phyloP scores from a whole-genome alignment of 2,888 invertebrate species.

The Tetragonisca angustula region DNA sequence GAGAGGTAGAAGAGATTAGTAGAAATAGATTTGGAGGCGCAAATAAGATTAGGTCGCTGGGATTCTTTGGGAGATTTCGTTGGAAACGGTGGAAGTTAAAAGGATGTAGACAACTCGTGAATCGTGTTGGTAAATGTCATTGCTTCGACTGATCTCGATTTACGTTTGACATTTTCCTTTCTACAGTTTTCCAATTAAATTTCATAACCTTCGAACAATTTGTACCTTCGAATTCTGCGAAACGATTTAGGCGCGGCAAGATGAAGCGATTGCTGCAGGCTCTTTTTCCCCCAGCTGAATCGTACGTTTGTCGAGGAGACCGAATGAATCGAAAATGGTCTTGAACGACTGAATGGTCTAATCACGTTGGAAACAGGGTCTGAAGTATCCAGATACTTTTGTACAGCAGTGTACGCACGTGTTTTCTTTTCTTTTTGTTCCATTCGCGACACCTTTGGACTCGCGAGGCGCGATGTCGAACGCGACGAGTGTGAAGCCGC shows the following conservation, averaged over 20 bases:
- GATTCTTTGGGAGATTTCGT: neutral
- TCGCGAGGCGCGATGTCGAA: neutral
- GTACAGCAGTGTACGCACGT: neutral
- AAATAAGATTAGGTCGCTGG: neutral
- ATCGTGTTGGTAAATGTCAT: neutral
- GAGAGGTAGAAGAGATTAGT: neutral
- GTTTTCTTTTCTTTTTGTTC: too few species aligned
- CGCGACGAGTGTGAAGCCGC: neutral
- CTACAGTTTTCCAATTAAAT: neutral
- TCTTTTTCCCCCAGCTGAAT: too few species aligned
- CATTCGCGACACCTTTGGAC: too few species aligned
- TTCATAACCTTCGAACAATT: too few species aligned
- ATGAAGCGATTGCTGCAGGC: too few species aligned
- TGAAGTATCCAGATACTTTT: neutral
- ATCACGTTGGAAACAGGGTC: too few species aligned
- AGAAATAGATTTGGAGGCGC: neutral
- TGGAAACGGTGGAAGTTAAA: neutral
- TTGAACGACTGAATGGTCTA: too few species aligned
- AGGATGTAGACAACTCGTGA: neutral
- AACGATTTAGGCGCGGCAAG: too few species aligned
- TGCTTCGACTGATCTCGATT: neutral
- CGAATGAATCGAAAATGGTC: too few species aligned
- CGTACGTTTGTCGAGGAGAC: too few species aligned
- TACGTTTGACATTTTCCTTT: neutral
- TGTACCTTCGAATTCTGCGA: too few species aligned